phyloP scores from a whole-genome alignment of 2,888 invertebrate genomes.

The Steinernema hermaphroditum region DNA sequence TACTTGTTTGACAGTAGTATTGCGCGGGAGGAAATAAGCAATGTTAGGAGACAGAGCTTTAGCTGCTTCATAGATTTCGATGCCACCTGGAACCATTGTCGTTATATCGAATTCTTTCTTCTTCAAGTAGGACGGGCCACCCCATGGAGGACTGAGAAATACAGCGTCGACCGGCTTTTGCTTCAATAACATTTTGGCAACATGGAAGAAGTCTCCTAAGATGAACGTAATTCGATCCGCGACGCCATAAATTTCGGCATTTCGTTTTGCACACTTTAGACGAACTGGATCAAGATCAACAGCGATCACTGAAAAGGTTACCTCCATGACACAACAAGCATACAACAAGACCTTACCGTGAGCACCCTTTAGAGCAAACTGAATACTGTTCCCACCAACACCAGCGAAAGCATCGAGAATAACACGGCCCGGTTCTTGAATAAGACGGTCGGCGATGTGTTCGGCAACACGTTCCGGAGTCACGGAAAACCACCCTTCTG shows the following conservation, averaged over 20 bases:
- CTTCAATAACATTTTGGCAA: constrained; percentile 69
- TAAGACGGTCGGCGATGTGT: constrained; percentile 81
- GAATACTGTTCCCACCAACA: constrained; percentile 94
- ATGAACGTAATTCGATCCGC: constrained; percentile 85
- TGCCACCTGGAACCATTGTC: constrained; percentile 62
- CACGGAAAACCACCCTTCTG: constrained; percentile 98
- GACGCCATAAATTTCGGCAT: constrained; percentile 87
- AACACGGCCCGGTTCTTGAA: constrained; percentile 72
- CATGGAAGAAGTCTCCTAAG: constrained; percentile 81
- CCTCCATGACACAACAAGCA: too few species aligned
- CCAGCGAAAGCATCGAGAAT: constrained; percentile 97
- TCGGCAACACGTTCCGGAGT: constrained; percentile 91
- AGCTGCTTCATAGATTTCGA: constrained; percentile 75
- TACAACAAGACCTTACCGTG: constrained; percentile 43
- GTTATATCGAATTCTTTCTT: constrained; percentile 62
- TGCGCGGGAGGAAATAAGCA: constrained; percentile 84
- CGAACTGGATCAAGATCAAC: constrained; percentile 92
- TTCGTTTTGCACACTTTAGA: constrained; percentile 84
- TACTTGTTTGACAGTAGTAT: constrained; percentile 81
- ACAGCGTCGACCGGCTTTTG: constrained; percentile 75
- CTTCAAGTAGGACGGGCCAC: constrained; percentile 77
- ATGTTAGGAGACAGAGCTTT: constrained; percentile 78
- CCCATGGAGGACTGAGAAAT: constrained; percentile 97
- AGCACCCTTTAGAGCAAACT: constrained; percentile 77
- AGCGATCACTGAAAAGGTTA: constrained; percentile 72